Percentiles rank a stretch among this genome's conserved stretches.
Evolutionary conservation across 2,888 invertebrate genomes (phyloP).

Genomic region (Plagodis pulveraria): DNA sequence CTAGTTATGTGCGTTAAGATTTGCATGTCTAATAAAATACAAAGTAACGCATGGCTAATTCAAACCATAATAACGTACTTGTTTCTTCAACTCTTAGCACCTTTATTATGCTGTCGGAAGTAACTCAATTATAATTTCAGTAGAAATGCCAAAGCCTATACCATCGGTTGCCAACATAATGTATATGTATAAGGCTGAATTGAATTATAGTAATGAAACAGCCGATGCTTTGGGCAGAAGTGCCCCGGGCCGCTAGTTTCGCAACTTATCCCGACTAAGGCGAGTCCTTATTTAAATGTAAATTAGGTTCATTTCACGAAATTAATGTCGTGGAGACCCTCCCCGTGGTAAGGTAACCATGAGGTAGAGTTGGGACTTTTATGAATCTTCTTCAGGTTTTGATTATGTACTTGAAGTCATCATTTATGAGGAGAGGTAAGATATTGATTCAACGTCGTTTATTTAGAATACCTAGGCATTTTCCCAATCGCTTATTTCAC

Average conservation of each 20-base stretch:
- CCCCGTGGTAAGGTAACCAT: conserved; percentile 75
- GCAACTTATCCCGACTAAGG: conserved; percentile 84
- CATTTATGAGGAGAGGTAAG: too few relatives aligned
- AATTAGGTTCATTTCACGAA: conserved; percentile 96
- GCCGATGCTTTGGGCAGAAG: conserved; percentile 77
- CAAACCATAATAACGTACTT: too few relatives aligned
- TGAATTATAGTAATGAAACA: conserved; percentile 84
- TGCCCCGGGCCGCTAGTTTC: conserved; percentile 82
- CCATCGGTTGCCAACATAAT: conserved; percentile 22
- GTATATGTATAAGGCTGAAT: conserved; percentile 68
- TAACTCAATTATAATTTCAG: conserved; percentile 20
- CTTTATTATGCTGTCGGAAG: conserved; percentile 5
- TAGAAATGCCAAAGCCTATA: conserved; percentile 23
- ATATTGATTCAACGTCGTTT: too few relatives aligned
- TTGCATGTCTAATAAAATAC: too few relatives aligned
- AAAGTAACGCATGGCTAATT: too few relatives aligned
- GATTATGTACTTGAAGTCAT: too few relatives aligned
- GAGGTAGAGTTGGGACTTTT: conserved; percentile 1
- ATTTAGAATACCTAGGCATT: too few relatives aligned
- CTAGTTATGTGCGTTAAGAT: too few relatives aligned
- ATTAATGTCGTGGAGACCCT: conserved; percentile 90
- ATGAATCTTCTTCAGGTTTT: too few relatives aligned
- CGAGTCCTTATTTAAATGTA: conserved; percentile 94
- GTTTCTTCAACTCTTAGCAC: not conserved
- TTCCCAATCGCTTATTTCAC: too few relatives aligned